Conservation (phyloP, 2,113 vertebrate species). For the Diadophis punctatus region DNA sequence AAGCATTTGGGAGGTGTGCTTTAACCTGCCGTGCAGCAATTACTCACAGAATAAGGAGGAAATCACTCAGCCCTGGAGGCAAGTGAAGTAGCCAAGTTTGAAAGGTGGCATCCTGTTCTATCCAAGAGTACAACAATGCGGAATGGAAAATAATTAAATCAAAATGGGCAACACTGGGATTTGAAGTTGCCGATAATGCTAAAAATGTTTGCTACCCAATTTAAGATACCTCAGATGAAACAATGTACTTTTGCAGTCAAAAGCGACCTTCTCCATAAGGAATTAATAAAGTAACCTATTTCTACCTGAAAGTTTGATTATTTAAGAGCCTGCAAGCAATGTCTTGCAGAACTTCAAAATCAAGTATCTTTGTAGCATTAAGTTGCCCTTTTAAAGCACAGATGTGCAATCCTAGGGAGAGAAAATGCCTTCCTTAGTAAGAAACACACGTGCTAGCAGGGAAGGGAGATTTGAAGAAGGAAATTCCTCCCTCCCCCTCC, state of each 20-base stretch:
- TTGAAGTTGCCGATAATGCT: conserved; percentile 2
- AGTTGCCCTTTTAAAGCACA: neutral
- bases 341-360: neutral
- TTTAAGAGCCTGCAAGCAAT: neutral
- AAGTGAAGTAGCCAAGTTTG: conserved; percentile 23
- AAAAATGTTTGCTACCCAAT: conserved; percentile 15
- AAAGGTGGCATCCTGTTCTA: conserved; percentile 14
- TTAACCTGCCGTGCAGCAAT: conserved; percentile 9
- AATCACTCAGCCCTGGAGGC: conserved; percentile 20
- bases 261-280: neutral
- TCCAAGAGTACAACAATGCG: fast-evolving
- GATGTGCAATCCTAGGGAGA: neutral
- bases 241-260: neutral
- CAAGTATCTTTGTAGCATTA: neutral
- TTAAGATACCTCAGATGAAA: neutral
- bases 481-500: neutral
- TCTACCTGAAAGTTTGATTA: neutral
- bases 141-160: conserved; percentile 18
- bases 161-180: conserved; percentile 19
- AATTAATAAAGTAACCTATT: neutral
- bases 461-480: fast-evolving
- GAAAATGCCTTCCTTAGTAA: neutral
- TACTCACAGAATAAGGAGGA: neutral
- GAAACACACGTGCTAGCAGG: conserved; percentile 21
- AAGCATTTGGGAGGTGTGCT: conserved; percentile 11